Evolutionary conservation across 2,113 vertebrate species (phyloP).

Genomic region (Azemiops feae): DNA sequence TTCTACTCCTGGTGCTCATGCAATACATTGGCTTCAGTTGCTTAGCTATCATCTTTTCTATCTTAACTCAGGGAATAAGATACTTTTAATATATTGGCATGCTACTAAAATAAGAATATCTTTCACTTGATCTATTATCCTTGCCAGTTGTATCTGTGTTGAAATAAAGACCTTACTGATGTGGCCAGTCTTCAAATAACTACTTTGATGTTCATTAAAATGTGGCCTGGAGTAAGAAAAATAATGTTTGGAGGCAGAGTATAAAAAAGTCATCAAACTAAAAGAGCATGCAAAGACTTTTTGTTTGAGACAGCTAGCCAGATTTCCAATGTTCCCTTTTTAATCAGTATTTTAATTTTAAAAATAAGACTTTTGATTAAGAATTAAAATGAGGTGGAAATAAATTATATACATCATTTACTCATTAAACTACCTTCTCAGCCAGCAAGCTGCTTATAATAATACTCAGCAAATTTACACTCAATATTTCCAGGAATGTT

Average conservation of each 20-base stretch:
- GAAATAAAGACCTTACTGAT: neutral
- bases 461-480: neutral
- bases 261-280: slow-evolving; percentile 8
- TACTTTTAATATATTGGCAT: neutral
- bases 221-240: neutral
- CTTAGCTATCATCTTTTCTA: neutral
- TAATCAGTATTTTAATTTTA: neutral
- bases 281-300: neutral
- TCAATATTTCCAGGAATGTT: neutral
- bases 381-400: neutral
- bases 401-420: slow-evolving; percentile 11
- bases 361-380: neutral
- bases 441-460: neutral
- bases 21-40: neutral
- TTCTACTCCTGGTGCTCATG: slow-evolving; percentile 7
- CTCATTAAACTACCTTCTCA: neutral
- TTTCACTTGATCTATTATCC: neutral
- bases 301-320: neutral
- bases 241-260: neutral
- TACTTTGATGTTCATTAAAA: slow-evolving; percentile 13
- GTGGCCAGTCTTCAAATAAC: slow-evolving; percentile 21
- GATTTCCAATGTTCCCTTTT: neutral
- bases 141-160: neutral
- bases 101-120: neutral
- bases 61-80: neutral